These are phyloP conservation scores for Linhomoeus sp. DNA, from an alignment of 2,888 invertebrate species.

Conservation along the genomic window DNA sequence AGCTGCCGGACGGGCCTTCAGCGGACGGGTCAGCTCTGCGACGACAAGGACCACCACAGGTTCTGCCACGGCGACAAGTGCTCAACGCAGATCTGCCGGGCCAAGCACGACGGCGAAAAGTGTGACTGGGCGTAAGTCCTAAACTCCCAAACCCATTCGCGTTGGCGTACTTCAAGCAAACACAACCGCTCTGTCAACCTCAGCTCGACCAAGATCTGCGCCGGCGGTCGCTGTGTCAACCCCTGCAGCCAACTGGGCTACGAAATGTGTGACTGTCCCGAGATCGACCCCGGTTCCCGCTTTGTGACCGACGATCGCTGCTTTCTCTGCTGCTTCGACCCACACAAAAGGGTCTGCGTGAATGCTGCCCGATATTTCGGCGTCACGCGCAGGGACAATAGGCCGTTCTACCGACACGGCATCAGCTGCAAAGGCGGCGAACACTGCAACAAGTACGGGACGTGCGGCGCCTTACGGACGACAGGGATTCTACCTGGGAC, in stretches of 20 bases:
- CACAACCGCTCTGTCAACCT: too few relatives aligned
- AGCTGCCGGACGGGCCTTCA: slow-evolving; percentile 22
- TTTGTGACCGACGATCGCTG: slow-evolving; percentile 26
- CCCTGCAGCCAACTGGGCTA: slow-evolving; percentile 19
- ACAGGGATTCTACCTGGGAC: too few relatives aligned
- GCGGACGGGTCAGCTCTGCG: slow-evolving; percentile 23
- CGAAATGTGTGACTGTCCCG: slow-evolving; percentile 19
- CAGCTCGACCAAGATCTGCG: slow-evolving; percentile 25
- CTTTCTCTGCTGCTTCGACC: slow-evolving; percentile 26
- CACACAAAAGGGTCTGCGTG: slow-evolving; percentile 21
- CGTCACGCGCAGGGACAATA: slow-evolving; percentile 11
- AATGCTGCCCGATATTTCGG: slow-evolving; percentile 22
- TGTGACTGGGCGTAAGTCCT: slow-evolving; percentile 26
- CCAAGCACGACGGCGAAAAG: slow-evolving; percentile 20
- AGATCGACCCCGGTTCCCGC: slow-evolving; percentile 26
- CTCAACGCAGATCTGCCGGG: slow-evolving; percentile 24
- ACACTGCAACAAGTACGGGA: slow-evolving; percentile 24
- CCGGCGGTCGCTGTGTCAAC: slow-evolving; percentile 24
- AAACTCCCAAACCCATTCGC: too few relatives aligned
- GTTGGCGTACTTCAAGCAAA: too few relatives aligned
- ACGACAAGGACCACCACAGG: slow-evolving; percentile 22
- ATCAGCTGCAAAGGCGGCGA: slow-evolving; percentile 23
- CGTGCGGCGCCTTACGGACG: slow-evolving; percentile 12
- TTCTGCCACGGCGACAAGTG: slow-evolving; percentile 20
- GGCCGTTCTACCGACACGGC: slow-evolving; percentile 24